A percentile compares a stretch with the other conserved stretches of the same genome.
These are phyloP conservation scores for Pseudopipra pipra DNA, from an alignment of 2,113 vertebrate species.

Conservation along the genomic window DNA sequence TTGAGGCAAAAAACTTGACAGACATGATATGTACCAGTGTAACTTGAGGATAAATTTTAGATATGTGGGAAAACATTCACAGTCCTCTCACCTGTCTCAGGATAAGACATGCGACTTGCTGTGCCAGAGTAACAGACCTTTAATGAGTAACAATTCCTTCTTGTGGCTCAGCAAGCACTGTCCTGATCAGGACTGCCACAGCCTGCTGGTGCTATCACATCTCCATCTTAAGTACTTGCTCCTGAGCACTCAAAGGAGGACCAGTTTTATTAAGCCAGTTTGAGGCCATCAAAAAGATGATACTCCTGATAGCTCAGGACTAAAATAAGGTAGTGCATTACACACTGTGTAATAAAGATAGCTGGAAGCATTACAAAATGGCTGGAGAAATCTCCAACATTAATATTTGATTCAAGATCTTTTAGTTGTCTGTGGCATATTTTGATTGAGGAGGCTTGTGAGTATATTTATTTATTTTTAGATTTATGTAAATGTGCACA, in stretches of 20 bases:
- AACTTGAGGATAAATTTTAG: not conserved
- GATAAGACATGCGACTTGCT: not conserved
- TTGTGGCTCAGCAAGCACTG: not conserved
- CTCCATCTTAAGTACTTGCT: not conserved
- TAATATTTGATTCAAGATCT: constrained; percentile 81
- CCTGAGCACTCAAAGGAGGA: not conserved
- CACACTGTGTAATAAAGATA: constrained; percentile 64
- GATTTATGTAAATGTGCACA: constrained; percentile 57
- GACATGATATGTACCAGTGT: not conserved
- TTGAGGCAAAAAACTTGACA: not conserved
- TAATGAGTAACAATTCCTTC: not conserved
- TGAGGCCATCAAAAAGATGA: constrained; percentile 61
- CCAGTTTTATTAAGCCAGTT: constrained; percentile 14
- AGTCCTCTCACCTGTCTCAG: not conserved
- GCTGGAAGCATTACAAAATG: constrained; percentile 75
- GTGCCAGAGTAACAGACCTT: not conserved
- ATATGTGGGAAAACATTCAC: not conserved
- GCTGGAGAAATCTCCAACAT: constrained; percentile 70
- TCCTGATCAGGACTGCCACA: not conserved
- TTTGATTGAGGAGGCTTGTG: constrained; percentile 76
- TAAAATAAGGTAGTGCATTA: constrained; percentile 72
- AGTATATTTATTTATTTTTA: constrained; percentile 71
- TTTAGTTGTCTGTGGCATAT: constrained; percentile 79
- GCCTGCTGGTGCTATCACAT: not conserved
- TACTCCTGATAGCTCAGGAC: constrained; percentile 58